Evolutionary conservation across 2,113 vertebrate genomes (phyloP), one percentile per base, ranked within the genome.

Genomic region (Saimiri boliviensis): DNA sequence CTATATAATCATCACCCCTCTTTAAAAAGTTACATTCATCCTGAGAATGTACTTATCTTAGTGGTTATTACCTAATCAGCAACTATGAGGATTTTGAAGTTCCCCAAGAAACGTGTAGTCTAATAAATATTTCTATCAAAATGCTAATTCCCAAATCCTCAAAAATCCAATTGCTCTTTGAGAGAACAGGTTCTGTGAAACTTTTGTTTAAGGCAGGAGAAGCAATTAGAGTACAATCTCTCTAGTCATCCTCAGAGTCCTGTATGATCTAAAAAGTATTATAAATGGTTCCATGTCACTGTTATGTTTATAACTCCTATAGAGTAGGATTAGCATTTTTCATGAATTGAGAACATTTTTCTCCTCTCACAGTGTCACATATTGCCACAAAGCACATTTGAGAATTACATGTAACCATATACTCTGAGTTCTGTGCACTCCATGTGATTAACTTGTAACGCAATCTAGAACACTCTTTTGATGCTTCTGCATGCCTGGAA

Each of bases 61-160:
- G 3, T 96, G 66, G 91, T 98, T 89, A 93, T 97, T 97, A 97
- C 58, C 68, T 93, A 97, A 97, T 96, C 82, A 97, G 89, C 27
- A 97, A 96, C 82, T 91, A 89, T 63, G 91, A 96, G 42, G 20
- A 97, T 83, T 95, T 89, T 76, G 52, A 96, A 63, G 8, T 63
- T 90, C 20, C 5, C 37, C 58, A 47, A 92, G 56, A 66, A 6
- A 94, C 27, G 23, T 80, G 12, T 14, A 86, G 96, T 89, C 74
- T 42, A 89, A 92, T 77, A 54, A 91, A 63, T 83, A 94, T 58
- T 86, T 89, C 73, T 54, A 37, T 60, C 21, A 82, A 56, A 77
- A 89, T 82, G 1, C 10, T 21, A 21, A 60, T 63, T 37, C n/a
- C 9, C 80, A 77, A 92, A 83, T 70, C 1, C 11, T 94, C 35